A percentile compares a stretch with the other conserved stretches of the same genome.
Evolutionary conservation across 1,140 invertebrate species (phyloP).

Genomic region (Rhizoglyphus robini): DNA sequence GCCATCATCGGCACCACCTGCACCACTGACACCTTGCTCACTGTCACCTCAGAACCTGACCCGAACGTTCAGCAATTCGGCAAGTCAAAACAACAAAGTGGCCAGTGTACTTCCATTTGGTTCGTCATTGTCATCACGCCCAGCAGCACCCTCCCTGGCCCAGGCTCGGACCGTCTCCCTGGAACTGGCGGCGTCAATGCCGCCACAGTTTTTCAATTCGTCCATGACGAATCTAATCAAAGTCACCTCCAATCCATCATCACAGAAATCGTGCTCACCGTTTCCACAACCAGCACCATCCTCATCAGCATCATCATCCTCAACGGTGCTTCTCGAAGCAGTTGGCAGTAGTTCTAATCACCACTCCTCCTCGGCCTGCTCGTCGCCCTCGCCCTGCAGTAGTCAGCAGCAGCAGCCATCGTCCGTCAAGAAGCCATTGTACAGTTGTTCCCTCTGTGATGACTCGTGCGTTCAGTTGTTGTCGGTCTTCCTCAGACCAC

Average conservation of each 20-base stretch:
- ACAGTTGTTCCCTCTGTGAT: not conserved
- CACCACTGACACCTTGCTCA: not conserved
- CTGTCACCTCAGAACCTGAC: not conserved
- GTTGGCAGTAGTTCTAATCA: not conserved
- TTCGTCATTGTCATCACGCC: not conserved
- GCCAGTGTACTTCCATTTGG: not conserved
- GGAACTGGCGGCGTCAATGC: not conserved
- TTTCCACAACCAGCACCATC: not conserved
- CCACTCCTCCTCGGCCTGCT: not conserved
- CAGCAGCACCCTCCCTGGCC: constrained; percentile 3
- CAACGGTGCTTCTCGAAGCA: not conserved
- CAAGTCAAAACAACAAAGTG: not conserved
- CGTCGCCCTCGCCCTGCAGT: not conserved
- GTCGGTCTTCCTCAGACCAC: constrained; percentile 28
- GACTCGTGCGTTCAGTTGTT: not conserved
- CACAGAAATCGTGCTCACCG: not conserved
- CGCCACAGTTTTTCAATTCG: not conserved
- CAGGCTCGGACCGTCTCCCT: not conserved
- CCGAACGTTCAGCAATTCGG: not conserved
- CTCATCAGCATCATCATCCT: not conserved
- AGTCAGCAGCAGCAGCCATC: not conserved
- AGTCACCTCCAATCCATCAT: not conserved
- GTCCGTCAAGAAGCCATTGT: not conserved
- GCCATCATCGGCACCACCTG: not conserved
- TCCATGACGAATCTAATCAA: constrained; percentile 8